These are phyloP conservation scores for Eucidaris tribuloides DNA, from an alignment of 35 echinoderm and acorn worm species.

Conservation along the genomic window DNA sequence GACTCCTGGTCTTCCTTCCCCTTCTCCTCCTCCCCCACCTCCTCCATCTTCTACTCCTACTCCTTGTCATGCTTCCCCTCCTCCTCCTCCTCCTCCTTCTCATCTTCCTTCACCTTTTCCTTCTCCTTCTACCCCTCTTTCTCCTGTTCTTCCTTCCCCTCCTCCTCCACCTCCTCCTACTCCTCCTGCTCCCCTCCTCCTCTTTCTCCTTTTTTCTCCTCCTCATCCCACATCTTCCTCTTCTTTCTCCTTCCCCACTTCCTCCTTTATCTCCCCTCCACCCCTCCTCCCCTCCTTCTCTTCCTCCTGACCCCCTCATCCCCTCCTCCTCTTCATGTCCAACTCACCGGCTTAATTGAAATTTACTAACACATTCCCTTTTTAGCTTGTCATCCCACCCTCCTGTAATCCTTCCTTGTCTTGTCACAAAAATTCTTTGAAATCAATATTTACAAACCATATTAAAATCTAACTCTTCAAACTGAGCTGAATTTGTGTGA, in stretches of 20 bases:
- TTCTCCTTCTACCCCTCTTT: no score
- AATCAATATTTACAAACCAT: background rate
- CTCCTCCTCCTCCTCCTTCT: no score
- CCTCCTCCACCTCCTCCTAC: no score
- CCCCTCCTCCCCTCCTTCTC: no score
- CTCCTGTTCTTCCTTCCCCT: background rate
- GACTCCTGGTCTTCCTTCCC: no score
- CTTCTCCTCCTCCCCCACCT: no score
- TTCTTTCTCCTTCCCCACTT: background rate
- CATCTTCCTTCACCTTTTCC: background rate
- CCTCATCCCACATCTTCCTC: background rate
- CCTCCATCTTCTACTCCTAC: no score
- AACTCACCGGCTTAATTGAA: background rate
- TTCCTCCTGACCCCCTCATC: background rate
- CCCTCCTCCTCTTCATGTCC: background rate
- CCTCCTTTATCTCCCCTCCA: no score
- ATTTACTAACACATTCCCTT: background rate
- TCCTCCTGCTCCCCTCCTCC: no score
- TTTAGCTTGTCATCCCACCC: background rate
- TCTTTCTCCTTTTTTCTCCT: background rate
- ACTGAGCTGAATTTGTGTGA: background rate
- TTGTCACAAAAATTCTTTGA: background rate
- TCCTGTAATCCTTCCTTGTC: background rate
- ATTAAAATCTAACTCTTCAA: background rate
- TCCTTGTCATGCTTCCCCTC: no score